phyloP scores from a whole-genome alignment of 2,113 vertebrate species.

The Corythornis vintsioides region DNA sequence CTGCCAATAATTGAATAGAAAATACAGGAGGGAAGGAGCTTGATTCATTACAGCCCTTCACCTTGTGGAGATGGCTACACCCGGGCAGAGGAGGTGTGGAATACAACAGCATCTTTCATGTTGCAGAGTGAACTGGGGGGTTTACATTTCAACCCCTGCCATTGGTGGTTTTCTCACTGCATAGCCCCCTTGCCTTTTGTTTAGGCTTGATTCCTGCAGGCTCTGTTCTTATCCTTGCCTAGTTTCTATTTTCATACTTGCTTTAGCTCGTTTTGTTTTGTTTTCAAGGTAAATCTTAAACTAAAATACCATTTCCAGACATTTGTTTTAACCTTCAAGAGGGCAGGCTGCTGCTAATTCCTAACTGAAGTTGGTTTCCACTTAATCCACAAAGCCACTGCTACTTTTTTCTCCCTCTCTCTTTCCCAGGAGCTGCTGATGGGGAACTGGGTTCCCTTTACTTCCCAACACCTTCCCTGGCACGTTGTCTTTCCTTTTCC shows the following conservation, averaged over 20 bases:
- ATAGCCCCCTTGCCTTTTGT: slow-evolving; percentile 10
- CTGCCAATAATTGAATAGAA: slow-evolving; percentile 47
- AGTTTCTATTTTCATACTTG: background rate
- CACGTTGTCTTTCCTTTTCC: background rate
- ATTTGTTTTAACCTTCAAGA: background rate
- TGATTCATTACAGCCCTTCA: slow-evolving; percentile 48
- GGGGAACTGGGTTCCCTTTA: background rate
- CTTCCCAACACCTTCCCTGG: background rate
- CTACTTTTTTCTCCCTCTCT: background rate
- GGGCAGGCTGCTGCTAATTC: background rate
- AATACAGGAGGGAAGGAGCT: slow-evolving; percentile 25
- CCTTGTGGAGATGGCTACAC: slow-evolving; percentile 14
- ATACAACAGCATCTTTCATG: slow-evolving; percentile 15
- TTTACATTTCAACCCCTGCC: slow-evolving; percentile 13
- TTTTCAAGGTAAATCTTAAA: background rate
- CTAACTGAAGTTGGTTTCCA: background rate
- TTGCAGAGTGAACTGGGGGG: background rate
- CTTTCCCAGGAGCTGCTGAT: background rate
- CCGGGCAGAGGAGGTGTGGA: slow-evolving; percentile 30
- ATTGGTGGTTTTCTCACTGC: background rate
- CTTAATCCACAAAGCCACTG: background rate
- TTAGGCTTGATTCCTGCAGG: background rate
- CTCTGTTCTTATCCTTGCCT: background rate
- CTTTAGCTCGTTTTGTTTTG: background rate
- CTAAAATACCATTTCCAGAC: background rate